A percentile compares a stretch with the other conserved stretches of the same genome.
phyloP scores from a whole-genome alignment of 2,888 invertebrate species.

The Tortrix viridana region DNA sequence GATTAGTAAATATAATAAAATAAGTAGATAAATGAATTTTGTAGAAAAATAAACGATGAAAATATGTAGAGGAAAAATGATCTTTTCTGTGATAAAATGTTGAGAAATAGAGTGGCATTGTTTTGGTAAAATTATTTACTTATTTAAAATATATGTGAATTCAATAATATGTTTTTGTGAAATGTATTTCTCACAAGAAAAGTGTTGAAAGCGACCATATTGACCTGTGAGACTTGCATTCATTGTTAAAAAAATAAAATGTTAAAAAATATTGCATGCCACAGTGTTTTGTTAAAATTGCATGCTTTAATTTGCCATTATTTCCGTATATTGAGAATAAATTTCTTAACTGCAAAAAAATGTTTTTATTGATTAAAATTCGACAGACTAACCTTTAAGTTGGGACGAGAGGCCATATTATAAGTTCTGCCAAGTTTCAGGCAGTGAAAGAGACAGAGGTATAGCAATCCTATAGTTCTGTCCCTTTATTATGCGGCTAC shows the following conservation, averaged over 20 bases:
- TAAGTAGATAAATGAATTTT: constrained; percentile 40
- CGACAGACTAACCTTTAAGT: not conserved
- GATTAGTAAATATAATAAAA: constrained; percentile 19
- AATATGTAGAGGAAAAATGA: constrained; percentile 51
- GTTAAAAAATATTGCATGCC: constrained; percentile 74
- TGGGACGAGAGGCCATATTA: no score
- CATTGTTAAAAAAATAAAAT: constrained; percentile 54
- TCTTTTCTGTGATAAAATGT: constrained; percentile 67
- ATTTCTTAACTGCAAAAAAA: constrained; percentile 13
- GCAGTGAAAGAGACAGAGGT: no score
- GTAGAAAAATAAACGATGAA: constrained; percentile 40
- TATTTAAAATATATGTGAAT: not conserved
- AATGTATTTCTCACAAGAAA: not conserved
- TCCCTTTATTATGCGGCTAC: no score
- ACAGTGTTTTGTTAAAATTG: constrained; percentile 73
- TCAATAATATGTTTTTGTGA: constrained; percentile 3
- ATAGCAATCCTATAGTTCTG: no score
- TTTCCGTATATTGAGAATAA: constrained; percentile 43
- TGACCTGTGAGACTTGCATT: constrained; percentile 48
- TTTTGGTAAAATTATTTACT: not conserved
- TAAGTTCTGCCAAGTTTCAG: no score
- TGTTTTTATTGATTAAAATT: constrained; percentile 8
- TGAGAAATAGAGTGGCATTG: constrained; percentile 52
- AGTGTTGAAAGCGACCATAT: constrained; percentile 1
- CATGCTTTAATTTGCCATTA: constrained; percentile 66